phyloP scores from a whole-genome alignment of 2,888 invertebrate species.

The Eupithecia subfuscata region DNA sequence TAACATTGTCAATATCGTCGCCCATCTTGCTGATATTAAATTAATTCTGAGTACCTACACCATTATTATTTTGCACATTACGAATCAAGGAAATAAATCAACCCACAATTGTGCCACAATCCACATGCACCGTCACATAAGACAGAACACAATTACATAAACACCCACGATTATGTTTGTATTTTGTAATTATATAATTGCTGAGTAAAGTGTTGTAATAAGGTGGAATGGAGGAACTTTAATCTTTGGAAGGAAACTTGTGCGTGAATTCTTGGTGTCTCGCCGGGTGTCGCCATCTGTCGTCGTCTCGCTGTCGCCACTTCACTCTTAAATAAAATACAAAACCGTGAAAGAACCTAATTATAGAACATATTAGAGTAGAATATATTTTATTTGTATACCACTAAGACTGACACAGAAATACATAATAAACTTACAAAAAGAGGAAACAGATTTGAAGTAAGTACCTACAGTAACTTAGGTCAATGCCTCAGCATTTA shows the following conservation, averaged over 20 bases:
- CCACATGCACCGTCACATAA: constrained; percentile 8
- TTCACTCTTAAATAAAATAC: not conserved
- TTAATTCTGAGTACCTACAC: not conserved
- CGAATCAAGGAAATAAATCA: constrained; percentile 16
- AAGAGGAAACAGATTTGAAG: too few relatives aligned
- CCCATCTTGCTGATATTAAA: not conserved
- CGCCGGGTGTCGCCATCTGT: constrained; percentile 18
- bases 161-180: constrained; percentile 8
- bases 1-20: too few relatives aligned
- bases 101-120: not conserved
- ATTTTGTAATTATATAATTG: constrained; percentile 16
- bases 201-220: constrained; percentile 15
- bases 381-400: too few relatives aligned
- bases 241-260: constrained; percentile 14
- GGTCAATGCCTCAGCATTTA: too few relatives aligned
- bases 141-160: constrained; percentile 1
- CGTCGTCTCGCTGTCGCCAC: not conserved
- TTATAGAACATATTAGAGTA: too few relatives aligned
- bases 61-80: not conserved
- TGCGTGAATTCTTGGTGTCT: constrained; percentile 34
- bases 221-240: constrained; percentile 11
- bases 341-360: not conserved
- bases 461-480: too few relatives aligned
- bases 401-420: too few relatives aligned
- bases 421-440: too few relatives aligned